Evolutionary conservation across 2,888 invertebrate species (phyloP).

Genomic region (Andrena camellia): DNA sequence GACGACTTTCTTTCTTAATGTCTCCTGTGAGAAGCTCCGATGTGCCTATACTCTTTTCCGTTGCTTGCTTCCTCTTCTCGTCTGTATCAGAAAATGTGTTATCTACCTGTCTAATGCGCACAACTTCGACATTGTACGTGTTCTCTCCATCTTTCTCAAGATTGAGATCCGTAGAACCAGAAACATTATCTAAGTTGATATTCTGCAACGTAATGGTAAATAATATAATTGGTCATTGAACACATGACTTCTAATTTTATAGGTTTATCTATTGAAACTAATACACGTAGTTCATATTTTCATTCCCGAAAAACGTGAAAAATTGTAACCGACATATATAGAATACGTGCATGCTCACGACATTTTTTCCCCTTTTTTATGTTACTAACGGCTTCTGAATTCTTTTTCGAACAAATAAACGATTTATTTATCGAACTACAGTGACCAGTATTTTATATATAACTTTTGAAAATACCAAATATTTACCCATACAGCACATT

Average conservation of each 20-base stretch:
- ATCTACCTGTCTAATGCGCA: slow-evolving; percentile 42
- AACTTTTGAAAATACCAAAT: no score
- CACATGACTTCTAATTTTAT: neutral
- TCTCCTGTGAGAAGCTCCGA: neutral
- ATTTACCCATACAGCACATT: no score
- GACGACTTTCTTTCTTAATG: neutral
- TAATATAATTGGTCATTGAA: neutral
- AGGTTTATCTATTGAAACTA: no score
- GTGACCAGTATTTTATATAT: no score
- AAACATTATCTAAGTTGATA: slow-evolving; percentile 28
- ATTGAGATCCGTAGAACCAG: slow-evolving; percentile 24
- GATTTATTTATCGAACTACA: no score
- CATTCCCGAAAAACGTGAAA: neutral
- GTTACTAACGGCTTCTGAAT: no score
- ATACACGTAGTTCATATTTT: no score
- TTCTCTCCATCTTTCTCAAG: slow-evolving; percentile 53
- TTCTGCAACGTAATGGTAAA: slow-evolving; percentile 36
- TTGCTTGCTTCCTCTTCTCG: neutral
- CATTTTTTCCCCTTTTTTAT: no score
- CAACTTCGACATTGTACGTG: slow-evolving; percentile 38
- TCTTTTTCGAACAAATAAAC: no score
- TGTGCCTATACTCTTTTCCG: slow-evolving; percentile 2
- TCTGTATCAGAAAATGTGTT: slow-evolving; percentile 15
- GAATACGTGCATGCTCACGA: no score
- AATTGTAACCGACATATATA: neutral